A percentile compares a stretch with the other conserved stretches of the same genome.
Evolutionary conservation across 2,113 vertebrate species (phyloP).

Genomic region (Dasyornis broadbenti): DNA sequence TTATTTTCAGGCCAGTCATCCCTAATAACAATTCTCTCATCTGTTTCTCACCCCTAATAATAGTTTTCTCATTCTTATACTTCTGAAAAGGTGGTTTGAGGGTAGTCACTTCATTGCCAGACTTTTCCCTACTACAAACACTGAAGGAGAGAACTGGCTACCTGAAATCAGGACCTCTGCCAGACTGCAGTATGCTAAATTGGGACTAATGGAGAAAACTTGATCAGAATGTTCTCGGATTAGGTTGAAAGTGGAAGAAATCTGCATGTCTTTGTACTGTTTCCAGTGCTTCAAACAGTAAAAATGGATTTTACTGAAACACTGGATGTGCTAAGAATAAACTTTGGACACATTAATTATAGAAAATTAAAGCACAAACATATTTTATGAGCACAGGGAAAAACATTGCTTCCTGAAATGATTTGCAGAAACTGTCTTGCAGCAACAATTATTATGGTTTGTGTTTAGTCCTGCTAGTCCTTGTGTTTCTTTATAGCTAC

Average conservation of each 20-base stretch:
- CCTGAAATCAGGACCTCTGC: background rate
- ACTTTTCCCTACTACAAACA: background rate
- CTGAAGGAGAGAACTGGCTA: background rate
- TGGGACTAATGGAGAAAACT: background rate
- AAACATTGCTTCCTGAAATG: background rate
- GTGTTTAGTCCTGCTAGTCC: background rate
- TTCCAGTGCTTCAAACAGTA: background rate
- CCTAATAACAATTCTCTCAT: background rate
- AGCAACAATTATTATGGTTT: background rate
- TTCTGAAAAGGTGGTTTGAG: background rate
- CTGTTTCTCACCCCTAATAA: background rate
- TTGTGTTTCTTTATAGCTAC: background rate
- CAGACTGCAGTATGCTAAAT: background rate
- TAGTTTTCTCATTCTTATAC: background rate
- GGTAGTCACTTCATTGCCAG: background rate
- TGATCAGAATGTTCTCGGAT: background rate
- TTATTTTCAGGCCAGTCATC: background rate
- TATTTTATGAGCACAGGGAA: constrained; percentile 4
- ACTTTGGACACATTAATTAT: background rate
- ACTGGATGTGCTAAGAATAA: constrained; percentile 1
- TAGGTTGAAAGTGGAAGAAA: background rate
- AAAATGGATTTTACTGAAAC: constrained; percentile 31
- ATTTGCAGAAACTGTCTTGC: constrained; percentile 22
- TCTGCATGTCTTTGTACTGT: background rate
- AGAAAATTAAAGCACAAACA: constrained; percentile 20